Evolutionary conservation across 2,888 invertebrate species (phyloP), one percentile per base, ranked within the genome.

Genomic region (Rotaria sp.): DNA sequence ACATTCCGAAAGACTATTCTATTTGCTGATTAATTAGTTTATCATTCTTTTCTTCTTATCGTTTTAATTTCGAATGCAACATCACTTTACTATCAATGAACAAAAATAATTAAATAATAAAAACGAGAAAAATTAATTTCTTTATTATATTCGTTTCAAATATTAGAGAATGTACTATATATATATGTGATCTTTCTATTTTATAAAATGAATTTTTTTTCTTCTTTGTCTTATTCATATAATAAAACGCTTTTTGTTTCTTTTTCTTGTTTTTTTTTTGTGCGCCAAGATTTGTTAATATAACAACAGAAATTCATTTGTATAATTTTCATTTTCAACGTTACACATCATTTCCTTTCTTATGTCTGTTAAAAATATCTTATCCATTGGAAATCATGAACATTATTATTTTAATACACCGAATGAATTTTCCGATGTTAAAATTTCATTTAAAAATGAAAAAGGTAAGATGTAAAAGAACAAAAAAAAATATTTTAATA

Each of bases 361-460:
- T 52, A 52, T 52, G 52, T 52, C 52, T 24, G 24, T 52, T 24
- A 52, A 52, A 52, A 52, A 52, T 52, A 52, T 52, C 24, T 52
- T 52, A 52, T 52, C 52, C 24, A 52, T 24, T 52, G 52, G 52
- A 52, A 52, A 52, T 24, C 3, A 52, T 52, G 24, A 52, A 52
- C 24, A 52, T 24, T 21, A 67, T n/a, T 80, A 80, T 80, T 80
- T 80, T 80, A 10, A 45, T 41, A 13, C 13, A 45, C 45, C 80
- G 10, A 80, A 80, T 45, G 80, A 80, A 80, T 80, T 80, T 80
- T 80, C 80, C 2, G 80, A 80, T 45, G 80, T 80, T 26, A 80
- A 80, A 45, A 80, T 80, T n/a, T 41, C 80, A n/a, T 80, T 80
- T 45, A 80, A 80, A 80, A 80, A 80, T 80, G 80, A 80, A 80